Percentiles rank a stretch among this genome's conserved stretches.
These are phyloP conservation scores for Cactoblastis cactorum DNA, from an alignment of 2,888 invertebrate species.

Conservation along the genomic window DNA sequence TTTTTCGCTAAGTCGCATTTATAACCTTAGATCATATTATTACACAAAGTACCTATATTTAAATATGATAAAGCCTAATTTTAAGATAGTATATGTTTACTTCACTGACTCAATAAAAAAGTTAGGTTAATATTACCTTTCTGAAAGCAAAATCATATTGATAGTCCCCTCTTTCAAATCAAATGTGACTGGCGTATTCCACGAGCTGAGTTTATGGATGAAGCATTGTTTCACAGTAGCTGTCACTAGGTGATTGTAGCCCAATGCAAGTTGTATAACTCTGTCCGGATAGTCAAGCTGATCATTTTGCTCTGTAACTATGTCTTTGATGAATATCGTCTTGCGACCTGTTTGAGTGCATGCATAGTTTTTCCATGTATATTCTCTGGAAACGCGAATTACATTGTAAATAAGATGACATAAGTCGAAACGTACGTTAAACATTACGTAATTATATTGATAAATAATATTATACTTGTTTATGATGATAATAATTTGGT, in stretches of 20 bases:
- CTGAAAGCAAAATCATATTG: conserved; percentile 87
- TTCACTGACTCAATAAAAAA: no score
- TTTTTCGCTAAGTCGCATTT: no score
- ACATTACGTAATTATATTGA: no score
- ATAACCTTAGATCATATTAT: no score
- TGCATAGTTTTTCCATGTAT: conserved; percentile 90
- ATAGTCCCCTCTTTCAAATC: conserved; percentile 94
- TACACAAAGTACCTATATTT: no score
- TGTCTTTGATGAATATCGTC: conserved; percentile 88
- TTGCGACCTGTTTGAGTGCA: conserved; percentile 88
- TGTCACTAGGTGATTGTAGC: conserved; percentile 92
- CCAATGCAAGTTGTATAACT: conserved; percentile 91
- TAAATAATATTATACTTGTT: no score
- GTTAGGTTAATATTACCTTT: conserved; percentile 85
- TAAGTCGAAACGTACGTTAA: no score
- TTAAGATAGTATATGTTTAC: no score
- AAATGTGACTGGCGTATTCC: conserved; percentile 97
- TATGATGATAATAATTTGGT: no score
- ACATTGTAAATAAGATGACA: background rate
- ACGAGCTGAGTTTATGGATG: conserved; percentile 93
- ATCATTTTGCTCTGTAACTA: conserved; percentile 90
- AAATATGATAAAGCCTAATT: no score
- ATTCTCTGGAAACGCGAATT: conserved; percentile 76
- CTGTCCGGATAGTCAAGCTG: conserved; percentile 95
- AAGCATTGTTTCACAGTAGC: conserved; percentile 96